Conservation (phyloP, 2,797 vertebrate genomes). For the Taenioides sp. region DNA sequence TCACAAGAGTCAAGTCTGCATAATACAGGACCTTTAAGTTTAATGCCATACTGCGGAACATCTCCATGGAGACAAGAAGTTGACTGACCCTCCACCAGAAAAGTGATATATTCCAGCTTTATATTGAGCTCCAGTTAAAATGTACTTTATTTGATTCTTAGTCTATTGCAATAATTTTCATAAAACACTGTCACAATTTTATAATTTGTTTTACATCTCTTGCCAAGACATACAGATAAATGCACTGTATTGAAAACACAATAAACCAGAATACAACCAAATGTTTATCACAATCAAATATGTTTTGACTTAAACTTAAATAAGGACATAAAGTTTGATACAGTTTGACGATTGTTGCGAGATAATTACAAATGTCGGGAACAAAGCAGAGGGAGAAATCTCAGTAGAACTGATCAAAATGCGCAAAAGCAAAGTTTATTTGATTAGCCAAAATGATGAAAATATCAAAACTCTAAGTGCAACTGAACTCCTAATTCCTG, state of each 20-base stretch:
- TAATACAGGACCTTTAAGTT: neutral
- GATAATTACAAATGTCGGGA: constrained; percentile 73
- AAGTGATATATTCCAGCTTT: neutral
- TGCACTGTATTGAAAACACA: neutral
- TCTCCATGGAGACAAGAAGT: neutral
- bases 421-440: constrained; percentile 55
- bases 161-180: neutral
- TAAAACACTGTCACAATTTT: neutral
- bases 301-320: constrained; percentile 24
- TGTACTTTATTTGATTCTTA: neutral
- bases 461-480: constrained; percentile 49
- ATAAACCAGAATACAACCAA: constrained; percentile 40
- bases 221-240: neutral
- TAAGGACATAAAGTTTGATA: constrained; percentile 63
- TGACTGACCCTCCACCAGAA: neutral
- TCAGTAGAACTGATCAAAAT: constrained; percentile 61
- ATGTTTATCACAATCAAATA: constrained; percentile 27
- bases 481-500: constrained; percentile 47
- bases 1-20: too few species aligned
- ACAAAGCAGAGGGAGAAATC: constrained; percentile 60
- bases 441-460: constrained; percentile 56
- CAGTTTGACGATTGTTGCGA: constrained; percentile 73
- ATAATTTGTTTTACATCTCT: neutral
- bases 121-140: neutral
- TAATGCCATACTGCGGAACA: neutral